These are phyloP conservation scores for Odontomachus brunneus DNA, from an alignment of 1,140 invertebrate species.

Conservation along the genomic window DNA sequence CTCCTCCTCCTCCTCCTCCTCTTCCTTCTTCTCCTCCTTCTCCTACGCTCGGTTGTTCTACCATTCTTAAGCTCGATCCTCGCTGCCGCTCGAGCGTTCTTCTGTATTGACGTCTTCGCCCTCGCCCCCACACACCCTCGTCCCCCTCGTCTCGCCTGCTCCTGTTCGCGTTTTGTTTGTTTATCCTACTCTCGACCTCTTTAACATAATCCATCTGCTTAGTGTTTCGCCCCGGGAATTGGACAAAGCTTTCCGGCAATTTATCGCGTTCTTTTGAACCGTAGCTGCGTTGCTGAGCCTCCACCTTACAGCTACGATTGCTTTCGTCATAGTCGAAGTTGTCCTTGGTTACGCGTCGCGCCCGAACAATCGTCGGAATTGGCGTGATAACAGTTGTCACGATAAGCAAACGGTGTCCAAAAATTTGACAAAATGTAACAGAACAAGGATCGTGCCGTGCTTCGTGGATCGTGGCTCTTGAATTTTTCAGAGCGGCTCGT, in stretches of 20 bases:
- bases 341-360: background rate
- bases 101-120: slow-evolving; percentile 75
- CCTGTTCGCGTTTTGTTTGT: slow-evolving; percentile 72
- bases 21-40: slow-evolving; percentile 50
- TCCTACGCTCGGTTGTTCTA: slow-evolving; percentile 59
- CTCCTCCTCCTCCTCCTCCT: slow-evolving; percentile 54
- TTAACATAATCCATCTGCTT: slow-evolving; percentile 74
- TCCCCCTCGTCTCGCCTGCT: slow-evolving; percentile 34
- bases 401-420: no score
- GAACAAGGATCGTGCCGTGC: background rate
- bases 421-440: no score
- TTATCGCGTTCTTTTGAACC: slow-evolving; percentile 50
- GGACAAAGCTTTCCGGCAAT: slow-evolving; percentile 68
- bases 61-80: slow-evolving; percentile 76
- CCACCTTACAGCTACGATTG: slow-evolving; percentile 9
- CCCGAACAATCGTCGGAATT: slow-evolving; percentile 4
- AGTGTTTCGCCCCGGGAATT: slow-evolving; percentile 70
- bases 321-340: slow-evolving; percentile 39
- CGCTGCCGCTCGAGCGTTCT: slow-evolving; percentile 73
- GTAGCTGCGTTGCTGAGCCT: background rate
- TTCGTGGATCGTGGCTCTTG: background rate
- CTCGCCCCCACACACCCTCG: slow-evolving; percentile 20
- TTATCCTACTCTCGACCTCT: slow-evolving; percentile 74
- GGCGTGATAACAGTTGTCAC: slow-evolving; percentile 5
- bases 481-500: background rate